Evolutionary conservation across 2,113 vertebrate genomes (phyloP), one percentile per base, ranked within the genome.

Genomic region (Ochotona princeps): DNA sequence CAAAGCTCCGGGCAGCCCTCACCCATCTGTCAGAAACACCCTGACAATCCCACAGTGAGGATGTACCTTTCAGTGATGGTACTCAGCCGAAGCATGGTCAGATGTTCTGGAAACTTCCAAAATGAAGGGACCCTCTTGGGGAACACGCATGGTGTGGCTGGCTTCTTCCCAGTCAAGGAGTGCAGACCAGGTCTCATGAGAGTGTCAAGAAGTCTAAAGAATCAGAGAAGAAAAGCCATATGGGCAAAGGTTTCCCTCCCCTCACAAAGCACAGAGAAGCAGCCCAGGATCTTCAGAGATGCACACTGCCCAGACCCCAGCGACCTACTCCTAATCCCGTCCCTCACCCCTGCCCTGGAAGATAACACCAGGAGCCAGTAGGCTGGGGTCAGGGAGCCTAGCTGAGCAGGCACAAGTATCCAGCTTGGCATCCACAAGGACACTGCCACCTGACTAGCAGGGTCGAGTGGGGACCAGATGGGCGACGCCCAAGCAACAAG

Each of bases 121-220:
- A 35, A 65, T 2, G 9, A 14, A 83, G 73, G 51, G 83, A 75
- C 67, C 51, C 32, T 84, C 91, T 87, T 38, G 57, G 49, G 84
- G 79, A 76, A 84, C 28, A 69, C 79, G 28, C 6, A 38, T n/a
- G 1, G 44, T 67, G 10, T 26, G 83, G 63, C 69, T 75, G 67
- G 89, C 38, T 89, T 83, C 38, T 89, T 79, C 82, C 87, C 57
- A n/a, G 87, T 49, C 32, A 63, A 79, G 54, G 72, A 70, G 61
- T 7, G 1, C 28, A 65, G 3, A 51, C 61, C 72, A 28, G 13
- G 20, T 75, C 81, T 76, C 54, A 47, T 5, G 26, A 32, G 87
- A 57, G 20, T n/a, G 47, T 30, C 30, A 18, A 78, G 28, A 57
- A 66, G 28, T 4, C 11, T 25, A 47, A 81, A 81, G 38, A 35